Conservation (phyloP, 1,140 invertebrate genomes). For the Lamellibrachia luymesi region DNA sequence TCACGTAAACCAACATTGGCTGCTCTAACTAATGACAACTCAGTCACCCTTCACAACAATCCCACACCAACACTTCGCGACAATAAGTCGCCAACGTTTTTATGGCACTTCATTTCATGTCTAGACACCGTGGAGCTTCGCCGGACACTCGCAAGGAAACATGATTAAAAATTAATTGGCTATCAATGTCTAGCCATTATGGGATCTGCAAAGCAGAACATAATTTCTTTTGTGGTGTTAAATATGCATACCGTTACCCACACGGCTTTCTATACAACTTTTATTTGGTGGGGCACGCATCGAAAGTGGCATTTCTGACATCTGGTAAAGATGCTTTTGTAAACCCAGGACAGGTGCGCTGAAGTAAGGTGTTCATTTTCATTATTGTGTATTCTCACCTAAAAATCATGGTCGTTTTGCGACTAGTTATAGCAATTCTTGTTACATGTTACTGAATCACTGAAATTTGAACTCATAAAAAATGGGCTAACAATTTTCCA, state of each 20-base stretch:
- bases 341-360: not conserved
- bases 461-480: not conserved
- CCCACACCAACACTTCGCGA: not conserved
- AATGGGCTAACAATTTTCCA: not conserved
- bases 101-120: not conserved
- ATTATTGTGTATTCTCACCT: not conserved
- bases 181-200: not conserved
- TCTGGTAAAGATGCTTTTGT: not conserved
- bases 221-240: slow-evolving; percentile 5
- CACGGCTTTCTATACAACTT: not conserved
- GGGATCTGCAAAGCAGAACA: not conserved
- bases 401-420: not conserved
- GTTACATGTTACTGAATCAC: not conserved
- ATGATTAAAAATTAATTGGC: slow-evolving; percentile 2
- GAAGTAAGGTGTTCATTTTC: not conserved
- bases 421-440: not conserved
- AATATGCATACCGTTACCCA: not conserved
- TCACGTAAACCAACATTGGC: not conserved
- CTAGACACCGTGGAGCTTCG: not conserved
- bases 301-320: not conserved
- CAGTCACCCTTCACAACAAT: not conserved
- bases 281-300: not conserved
- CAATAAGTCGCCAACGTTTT: not conserved
- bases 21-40: not conserved
- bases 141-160: not conserved